phyloP scores from a whole-genome alignment of 1,140 invertebrate species.

The Drosophila arawakana region DNA sequence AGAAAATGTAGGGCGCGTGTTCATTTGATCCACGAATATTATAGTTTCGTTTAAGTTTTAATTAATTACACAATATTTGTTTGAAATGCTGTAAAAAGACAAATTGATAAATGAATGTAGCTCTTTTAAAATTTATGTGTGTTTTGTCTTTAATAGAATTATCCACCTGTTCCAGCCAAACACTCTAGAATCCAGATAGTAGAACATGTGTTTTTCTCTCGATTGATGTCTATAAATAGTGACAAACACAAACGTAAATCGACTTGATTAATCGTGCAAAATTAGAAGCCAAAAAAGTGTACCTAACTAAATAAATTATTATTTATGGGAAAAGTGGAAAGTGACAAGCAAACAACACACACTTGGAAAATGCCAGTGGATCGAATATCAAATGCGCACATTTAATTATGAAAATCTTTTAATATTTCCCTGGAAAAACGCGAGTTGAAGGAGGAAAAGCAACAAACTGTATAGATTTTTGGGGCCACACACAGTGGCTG shows the following conservation, averaged over 20 bases:
- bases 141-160: constrained; percentile 32
- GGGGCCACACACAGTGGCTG: constrained; percentile 28
- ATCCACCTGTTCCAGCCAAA: constrained; percentile 58
- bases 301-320: constrained; percentile 68
- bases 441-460: not conserved
- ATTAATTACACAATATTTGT: constrained; percentile 82
- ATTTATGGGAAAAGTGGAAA: constrained; percentile 70
- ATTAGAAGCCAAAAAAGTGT: constrained; percentile 71
- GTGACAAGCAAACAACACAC: constrained; percentile 43
- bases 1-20: constrained; percentile 51
- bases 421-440: constrained; percentile 11
- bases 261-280: constrained; percentile 78
- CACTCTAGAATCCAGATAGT: not conserved
- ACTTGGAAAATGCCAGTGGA: constrained; percentile 36
- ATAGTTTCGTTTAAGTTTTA: constrained; percentile 63
- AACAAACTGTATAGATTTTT: constrained; percentile 13
- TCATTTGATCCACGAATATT: constrained; percentile 52
- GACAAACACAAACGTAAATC: constrained; percentile 44
- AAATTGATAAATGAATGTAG: constrained; percentile 76
- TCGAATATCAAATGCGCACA: constrained; percentile 69
- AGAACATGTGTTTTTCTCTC: constrained; percentile 63
- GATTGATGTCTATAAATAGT: constrained; percentile 64
- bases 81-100: constrained; percentile 54
- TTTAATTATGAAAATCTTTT: constrained; percentile 69
- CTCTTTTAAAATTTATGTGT: constrained; percentile 58